Base-by-base conservation (phyloP, 2,888 invertebrate species). In the Cylloceria caligata region DNA sequence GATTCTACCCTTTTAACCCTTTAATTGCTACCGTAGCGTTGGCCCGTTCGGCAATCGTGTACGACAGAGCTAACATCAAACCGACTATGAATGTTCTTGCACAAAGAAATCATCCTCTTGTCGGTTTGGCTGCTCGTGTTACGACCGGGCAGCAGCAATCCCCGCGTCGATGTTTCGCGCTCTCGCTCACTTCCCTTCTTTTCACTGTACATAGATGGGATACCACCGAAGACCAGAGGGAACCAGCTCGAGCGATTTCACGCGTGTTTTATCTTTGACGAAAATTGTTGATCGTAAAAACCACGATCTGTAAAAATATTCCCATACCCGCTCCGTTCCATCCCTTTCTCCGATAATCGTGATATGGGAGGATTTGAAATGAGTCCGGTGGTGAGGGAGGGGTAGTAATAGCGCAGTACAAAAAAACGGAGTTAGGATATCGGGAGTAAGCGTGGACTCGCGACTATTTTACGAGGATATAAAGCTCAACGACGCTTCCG, bases 11-110 rank as follows among this genome's bases (percentile, higher is more conserved):
- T 86, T 87, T 88, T 86, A 86, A 86, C 88, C 88, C 87, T 88
- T 89, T 87, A 88, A 88, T 89, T 88, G 89, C 88, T 86, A 85
- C 83, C 88, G 77, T 83, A 80, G 85, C 84, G 86, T 88, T 84
- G 84, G 82, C 85, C 84, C 81, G 85, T 84, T 83, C 81, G 84
- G 85, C 85, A 84, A 81, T 75, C 85, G 81, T 82, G 86, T 84
- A 83, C 83, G 84, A 84, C 85, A 83, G 62, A 74, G 55, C 74
- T 64, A 27, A 64, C 68, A 74, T 80, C 62, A 52, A 74, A 52
- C 34, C 64, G 42, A 49, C 49, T 57, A 65, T 16, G 52, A 72
- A 57, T 62, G 62, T 21, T 64, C 47, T 13, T n/a, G 21, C 72
- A 75, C 65, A 75, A 75, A 75, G 73, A 65, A 75, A 75, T 64